Evolutionary conservation across 2,113 vertebrate species (phyloP).

Genomic region (Pseudonaja textilis): DNA sequence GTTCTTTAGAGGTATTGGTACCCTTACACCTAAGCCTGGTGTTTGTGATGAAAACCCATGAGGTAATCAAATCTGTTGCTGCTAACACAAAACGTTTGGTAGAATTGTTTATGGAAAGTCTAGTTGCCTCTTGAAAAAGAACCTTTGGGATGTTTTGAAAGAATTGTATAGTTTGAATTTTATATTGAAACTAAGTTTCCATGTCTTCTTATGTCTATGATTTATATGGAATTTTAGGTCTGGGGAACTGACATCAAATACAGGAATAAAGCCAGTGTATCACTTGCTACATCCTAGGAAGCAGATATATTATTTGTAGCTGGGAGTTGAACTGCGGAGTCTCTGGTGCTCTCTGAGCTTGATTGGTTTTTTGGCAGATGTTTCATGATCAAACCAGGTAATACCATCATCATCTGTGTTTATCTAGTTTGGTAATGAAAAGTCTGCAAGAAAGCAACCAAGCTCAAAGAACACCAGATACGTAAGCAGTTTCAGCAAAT

Average conservation of each 20-base stretch:
- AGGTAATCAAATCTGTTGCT: background rate
- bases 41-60: background rate
- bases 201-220: background rate
- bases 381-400: background rate
- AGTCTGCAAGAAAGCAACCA: background rate
- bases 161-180: background rate
- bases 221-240: background rate
- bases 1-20: background rate
- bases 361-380: background rate
- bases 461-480: background rate
- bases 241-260: background rate
- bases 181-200: background rate
- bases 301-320: background rate
- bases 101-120: background rate
- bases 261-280: background rate
- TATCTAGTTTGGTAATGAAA: background rate
- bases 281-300: background rate
- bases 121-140: too few species aligned
- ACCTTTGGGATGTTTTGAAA: background rate
- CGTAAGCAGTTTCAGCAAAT: background rate
- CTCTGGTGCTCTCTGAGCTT: background rate
- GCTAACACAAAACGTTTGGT: background rate
- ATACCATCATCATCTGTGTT: too few species aligned
- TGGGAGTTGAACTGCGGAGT: background rate
- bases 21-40: background rate